Conservation (phyloP, 2,888 invertebrate species). For the Biston betularia region DNA sequence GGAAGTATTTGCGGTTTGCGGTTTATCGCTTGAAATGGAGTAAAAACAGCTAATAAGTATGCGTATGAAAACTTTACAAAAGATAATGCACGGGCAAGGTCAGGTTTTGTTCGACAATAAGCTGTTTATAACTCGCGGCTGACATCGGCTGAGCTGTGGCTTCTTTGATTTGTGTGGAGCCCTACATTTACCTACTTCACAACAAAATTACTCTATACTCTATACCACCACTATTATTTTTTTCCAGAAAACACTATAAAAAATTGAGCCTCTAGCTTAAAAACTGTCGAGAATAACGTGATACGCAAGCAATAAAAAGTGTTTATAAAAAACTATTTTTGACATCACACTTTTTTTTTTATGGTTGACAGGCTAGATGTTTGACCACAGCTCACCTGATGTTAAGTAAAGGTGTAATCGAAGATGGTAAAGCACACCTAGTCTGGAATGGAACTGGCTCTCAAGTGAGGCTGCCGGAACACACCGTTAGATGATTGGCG, state of each 20-base stretch:
- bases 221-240: constrained; percentile 30
- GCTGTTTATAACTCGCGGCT: constrained; percentile 29
- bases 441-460: no score
- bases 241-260: neutral
- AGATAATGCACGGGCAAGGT: constrained; percentile 49
- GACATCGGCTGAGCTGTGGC: constrained; percentile 23
- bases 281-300: no score
- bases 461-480: no score
- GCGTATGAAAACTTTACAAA: constrained; percentile 51
- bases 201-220: constrained; percentile 28
- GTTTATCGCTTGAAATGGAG: constrained; percentile 61
- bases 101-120: constrained; percentile 44
- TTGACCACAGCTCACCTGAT: no score
- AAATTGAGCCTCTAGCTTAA: no score
- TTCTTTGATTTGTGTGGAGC: constrained; percentile 26
- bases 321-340: no score
- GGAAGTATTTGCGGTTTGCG: constrained; percentile 71
- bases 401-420: no score
- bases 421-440: no score
- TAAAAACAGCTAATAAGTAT: constrained; percentile 51
- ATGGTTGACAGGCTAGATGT: no score
- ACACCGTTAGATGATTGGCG: no score
- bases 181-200: constrained; percentile 23
- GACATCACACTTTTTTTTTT: no score
- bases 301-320: no score